These are phyloP conservation scores for Mesaphorura yosii DNA, from an alignment of 1,140 invertebrate species.

Conservation along the genomic window DNA sequence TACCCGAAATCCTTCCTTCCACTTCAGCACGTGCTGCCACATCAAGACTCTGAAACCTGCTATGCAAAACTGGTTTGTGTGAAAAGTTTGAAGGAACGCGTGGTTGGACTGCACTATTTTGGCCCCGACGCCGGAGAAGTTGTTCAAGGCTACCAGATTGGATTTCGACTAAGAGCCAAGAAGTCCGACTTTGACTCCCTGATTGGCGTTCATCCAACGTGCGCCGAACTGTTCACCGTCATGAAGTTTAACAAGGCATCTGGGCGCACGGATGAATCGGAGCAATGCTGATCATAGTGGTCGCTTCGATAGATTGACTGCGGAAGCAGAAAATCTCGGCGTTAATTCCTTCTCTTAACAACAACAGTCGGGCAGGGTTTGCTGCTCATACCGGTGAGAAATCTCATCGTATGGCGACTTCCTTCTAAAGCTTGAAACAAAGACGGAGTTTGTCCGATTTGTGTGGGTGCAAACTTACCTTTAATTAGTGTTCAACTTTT, in stretches of 20 bases:
- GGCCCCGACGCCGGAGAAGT: constrained; percentile 94
- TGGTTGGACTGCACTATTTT: constrained; percentile 88
- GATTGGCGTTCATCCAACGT: constrained; percentile 93
- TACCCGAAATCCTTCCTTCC: constrained; percentile 92
- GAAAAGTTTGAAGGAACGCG: constrained; percentile 47
- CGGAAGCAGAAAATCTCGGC: too few relatives aligned
- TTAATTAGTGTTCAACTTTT: too few relatives aligned
- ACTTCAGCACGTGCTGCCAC: constrained; percentile 83
- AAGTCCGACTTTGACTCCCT: constrained; percentile 77
- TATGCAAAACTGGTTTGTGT: constrained; percentile 10
- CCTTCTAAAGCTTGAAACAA: neutral
- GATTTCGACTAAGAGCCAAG: constrained; percentile 40
- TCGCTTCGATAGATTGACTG: too few relatives aligned
- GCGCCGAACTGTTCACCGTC: constrained; percentile 55
- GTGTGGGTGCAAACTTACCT: too few relatives aligned
- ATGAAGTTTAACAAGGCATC: constrained; percentile 1
- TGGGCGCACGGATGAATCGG: neutral
- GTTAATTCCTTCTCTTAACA: neutral
- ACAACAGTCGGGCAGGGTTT: too few relatives aligned
- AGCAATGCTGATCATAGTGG: neutral
- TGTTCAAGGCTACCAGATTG: constrained; percentile 51
- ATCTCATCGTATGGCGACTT: neutral
- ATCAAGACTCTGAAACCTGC: neutral
- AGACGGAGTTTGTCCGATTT: neutral
- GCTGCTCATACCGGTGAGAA: neutral